Evolutionary conservation across 2,113 vertebrate species (phyloP).

Genomic region (Nycticorax nycticorax): DNA sequence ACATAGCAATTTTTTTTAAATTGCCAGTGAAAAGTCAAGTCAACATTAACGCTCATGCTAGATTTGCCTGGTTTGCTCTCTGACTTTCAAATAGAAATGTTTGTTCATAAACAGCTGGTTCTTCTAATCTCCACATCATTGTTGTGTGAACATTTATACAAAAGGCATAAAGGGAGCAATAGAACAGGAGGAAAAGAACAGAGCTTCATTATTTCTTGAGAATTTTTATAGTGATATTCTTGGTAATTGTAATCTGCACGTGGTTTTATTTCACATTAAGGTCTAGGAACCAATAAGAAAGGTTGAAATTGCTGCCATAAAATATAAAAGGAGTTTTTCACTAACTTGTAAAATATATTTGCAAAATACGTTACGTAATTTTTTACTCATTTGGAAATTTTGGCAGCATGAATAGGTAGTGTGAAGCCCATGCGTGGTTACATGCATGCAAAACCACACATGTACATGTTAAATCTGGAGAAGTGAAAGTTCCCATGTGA

Average conservation of each 20-base stretch:
- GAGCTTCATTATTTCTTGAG: neutral
- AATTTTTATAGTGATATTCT: neutral
- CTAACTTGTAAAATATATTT: constrained; percentile 3
- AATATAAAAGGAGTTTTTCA: neutral
- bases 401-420: neutral
- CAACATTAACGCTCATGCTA: neutral
- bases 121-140: neutral
- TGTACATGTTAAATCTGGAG: rapidly evolving
- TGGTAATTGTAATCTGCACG: neutral
- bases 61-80: neutral
- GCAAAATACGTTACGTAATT: neutral
- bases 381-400: neutral
- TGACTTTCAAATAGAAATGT: constrained; percentile 23
- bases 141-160: neutral
- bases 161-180: constrained; percentile 6
- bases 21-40: neutral
- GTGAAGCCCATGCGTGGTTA: neutral
- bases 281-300: neutral
- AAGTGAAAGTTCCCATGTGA: neutral
- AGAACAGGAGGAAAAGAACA: neutral
- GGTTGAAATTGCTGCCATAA: neutral
- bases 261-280: constrained; percentile 16
- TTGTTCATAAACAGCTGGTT: constrained; percentile 19
- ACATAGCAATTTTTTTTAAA: neutral
- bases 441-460: neutral